phyloP scores from a whole-genome alignment of 2,113 vertebrate genomes.

The Calyptommatus sinebrachiatus region DNA sequence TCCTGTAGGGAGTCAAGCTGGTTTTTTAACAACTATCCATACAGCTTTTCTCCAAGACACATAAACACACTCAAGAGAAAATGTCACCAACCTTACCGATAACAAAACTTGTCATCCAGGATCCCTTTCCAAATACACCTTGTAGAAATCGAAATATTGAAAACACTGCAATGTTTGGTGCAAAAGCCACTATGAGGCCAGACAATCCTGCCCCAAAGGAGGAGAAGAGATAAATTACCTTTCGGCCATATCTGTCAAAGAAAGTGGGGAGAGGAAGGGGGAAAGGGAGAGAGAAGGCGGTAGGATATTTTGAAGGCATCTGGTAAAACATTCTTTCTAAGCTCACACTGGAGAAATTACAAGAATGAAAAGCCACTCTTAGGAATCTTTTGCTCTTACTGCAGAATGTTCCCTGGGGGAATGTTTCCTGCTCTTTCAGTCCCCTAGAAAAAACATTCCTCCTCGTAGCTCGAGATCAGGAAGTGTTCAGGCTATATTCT shows the following conservation, averaged over 20 bases:
- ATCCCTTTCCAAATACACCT: slow-evolving; percentile 90
- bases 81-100: slow-evolving; percentile 77
- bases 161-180: slow-evolving; percentile 82
- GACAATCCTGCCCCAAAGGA: slow-evolving; percentile 81
- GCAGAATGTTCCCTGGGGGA: too few relatives aligned
- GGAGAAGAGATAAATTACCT: slow-evolving; percentile 83
- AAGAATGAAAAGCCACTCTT: background rate
- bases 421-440: too few relatives aligned
- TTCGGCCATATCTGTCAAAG: slow-evolving; percentile 85
- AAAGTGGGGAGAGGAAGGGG: background rate
- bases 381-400: too few relatives aligned
- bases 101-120: slow-evolving; percentile 91
- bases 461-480: too few relatives aligned
- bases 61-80: background rate
- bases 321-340: background rate
- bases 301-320: slow-evolving; percentile 14
- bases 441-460: too few relatives aligned
- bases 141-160: slow-evolving; percentile 88
- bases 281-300: slow-evolving; percentile 8
- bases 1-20: background rate
- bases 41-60: background rate
- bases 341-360: background rate
- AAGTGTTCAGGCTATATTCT: too few relatives aligned
- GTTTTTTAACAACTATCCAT: background rate
- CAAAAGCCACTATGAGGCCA: slow-evolving; percentile 86